phyloP scores from a whole-genome alignment of 2,113 vertebrate species.

The Dunckerocampus dactyliophorus region DNA sequence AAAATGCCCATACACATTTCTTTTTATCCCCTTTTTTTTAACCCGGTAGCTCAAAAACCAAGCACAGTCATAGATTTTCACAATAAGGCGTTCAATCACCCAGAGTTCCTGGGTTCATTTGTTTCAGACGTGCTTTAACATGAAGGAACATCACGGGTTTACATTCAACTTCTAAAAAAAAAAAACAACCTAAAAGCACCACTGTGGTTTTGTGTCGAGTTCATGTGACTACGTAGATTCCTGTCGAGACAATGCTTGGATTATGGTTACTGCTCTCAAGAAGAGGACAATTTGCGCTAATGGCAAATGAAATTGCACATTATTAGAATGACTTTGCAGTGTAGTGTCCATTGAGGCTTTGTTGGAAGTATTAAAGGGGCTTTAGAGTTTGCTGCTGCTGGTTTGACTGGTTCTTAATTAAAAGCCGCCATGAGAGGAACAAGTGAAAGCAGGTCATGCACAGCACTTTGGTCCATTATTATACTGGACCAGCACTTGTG shows the following conservation, averaged over 20 bases:
- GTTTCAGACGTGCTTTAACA: too few species aligned
- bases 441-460: conserved; percentile 29
- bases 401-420: conserved; percentile 39
- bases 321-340: conserved; percentile 16
- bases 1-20: too few species aligned
- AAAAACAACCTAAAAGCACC: background rate
- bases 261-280: conserved; percentile 1
- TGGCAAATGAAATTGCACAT: conserved; percentile 22
- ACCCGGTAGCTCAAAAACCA: too few species aligned
- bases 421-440: conserved; percentile 26
- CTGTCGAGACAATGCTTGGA: background rate
- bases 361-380: conserved; percentile 19
- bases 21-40: too few species aligned
- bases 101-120: too few species aligned
- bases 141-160: too few species aligned
- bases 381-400: conserved; percentile 21
- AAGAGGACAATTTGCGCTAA: conserved; percentile 3
- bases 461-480: conserved; percentile 17
- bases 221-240: background rate
- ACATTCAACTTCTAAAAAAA: too few species aligned
- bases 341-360: conserved; percentile 14
- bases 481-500: conserved; percentile 22
- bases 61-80: too few species aligned
- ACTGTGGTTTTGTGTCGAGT: background rate
- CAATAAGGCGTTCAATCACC: too few species aligned